Base-by-base conservation (phyloP, 2,113 vertebrate genomes). In the Cryptoleucopteryx plumbea region DNA sequence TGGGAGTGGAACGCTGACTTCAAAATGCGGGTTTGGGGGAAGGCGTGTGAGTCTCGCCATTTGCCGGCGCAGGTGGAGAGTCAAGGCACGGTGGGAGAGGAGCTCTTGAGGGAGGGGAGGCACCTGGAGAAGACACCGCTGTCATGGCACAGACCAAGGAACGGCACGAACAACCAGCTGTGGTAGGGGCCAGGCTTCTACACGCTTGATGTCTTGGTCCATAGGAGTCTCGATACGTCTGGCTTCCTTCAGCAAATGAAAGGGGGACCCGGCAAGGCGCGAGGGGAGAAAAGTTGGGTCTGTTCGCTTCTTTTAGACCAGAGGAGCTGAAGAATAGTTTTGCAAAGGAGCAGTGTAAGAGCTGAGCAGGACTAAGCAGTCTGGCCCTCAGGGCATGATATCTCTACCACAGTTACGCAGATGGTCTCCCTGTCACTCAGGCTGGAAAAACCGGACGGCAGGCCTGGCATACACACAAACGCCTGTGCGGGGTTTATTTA, bases 351-450 rank as follows among this genome's bases (percentile, higher is more conserved):
- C 1, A 4, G 48, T 0, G 1, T 40, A 62, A 82, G 58, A 85
- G 21, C 82, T 83, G 45, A 82, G 78, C 47, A 85, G 62, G 45
- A 65, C 27, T 19, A 45, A 92, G 87, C 42, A 5, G 27, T 78
- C 1, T 11, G 23, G 58, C 74, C 90, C 2, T 5, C 25, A 72
- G 75, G 95, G 74, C 36, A 50, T 11, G 70, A 3, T 62, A 31
- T 58, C 87, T 82, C 62, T 31, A 1, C 72, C 27, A 10, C 19
- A 82, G 94, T 67, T 50, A 31, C 19, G 68, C 93, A 96, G 90
- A 94, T 94, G 90, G 93, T 89, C 8, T 90, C 42, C 15, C 71
- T 73, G 71, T 45, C 90, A 74, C 67, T 96, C n/a, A 58, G 67
- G 55, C 82, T 90, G 78, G 53, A 87, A 87, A 70, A 94, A 53